Base-by-base conservation (phyloP, 2,113 vertebrate genomes). In the Labrus mixtus region DNA sequence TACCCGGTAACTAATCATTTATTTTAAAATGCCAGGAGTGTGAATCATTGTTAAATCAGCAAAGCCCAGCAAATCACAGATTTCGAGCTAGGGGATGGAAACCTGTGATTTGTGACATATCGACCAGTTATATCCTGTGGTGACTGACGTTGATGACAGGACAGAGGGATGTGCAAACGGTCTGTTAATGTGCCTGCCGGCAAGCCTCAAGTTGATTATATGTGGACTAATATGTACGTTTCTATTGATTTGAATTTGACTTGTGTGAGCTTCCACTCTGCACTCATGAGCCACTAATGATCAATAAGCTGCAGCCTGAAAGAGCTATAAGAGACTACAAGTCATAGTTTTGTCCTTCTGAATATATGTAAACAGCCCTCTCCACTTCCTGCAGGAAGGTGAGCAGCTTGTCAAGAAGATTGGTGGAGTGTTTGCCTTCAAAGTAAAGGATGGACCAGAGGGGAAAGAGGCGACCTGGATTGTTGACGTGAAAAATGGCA, bases 401-500 rank as follows among this genome's bases (percentile, higher is more conserved):
- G 96, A 97, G 51, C 79, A 94, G 1, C 95, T 95, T 63, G 96
- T 99, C 36, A 97, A 97, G 94, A 98, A 97, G 92, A 94, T 98
- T 0, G 96, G 96, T 10, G 97, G 95, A n/a, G 82, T 99, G 76
- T 97, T 98, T 91, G 95, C 96, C 50, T 98, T 99, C 72, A 96
- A 97, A 86, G 95, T 99, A 88, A 97, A 95, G 82, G 95, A 96
- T 22, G 97, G 97, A 29, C 97, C 97, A 2, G 94, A 53, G 1
- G 97, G 97, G 57, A 95, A 95, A 81, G 96, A 97, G 86, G 96
- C 94, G 5, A 94, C 94, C 17, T 99, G 97, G 98, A 45, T 98
- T 2, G 96, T 99, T 20, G 97, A 99, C 50, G 95, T 97, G 89
- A 99, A 99, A 84, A 98, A 96, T 0, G 96, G 95, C 53, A 96